Evolutionary conservation across 2,797 vertebrate species (phyloP), one percentile per base, ranked within the genome.

Genomic region (Platyrinchus mystaceus): DNA sequence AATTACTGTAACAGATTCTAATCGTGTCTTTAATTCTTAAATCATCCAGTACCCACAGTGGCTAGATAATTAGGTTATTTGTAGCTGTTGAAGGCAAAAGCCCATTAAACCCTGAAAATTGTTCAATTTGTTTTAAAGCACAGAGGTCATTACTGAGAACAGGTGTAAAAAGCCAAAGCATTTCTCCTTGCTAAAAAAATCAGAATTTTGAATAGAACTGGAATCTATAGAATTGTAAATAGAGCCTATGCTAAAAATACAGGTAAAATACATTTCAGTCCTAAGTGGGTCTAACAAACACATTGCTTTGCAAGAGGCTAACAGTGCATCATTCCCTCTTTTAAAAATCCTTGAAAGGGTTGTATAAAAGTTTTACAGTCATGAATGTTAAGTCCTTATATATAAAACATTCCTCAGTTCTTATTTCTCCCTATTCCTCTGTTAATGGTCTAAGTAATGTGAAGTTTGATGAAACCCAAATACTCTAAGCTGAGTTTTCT

Each of bases 1-100:
- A 95, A 96, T 94, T 96, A 93, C 89, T 91, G 83, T 91, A 96
- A 96, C 95, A 79, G 85, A 96, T 96, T 96, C 93, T 96, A 94
- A 96, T 90, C 2, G 0, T 91, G 82, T 88, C 89, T 94, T 96
- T 94, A 93, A 96, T 95, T 96, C 94, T 96, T 94, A 94, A 96
- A 94, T 96, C 92, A 94, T 79, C 80, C 89, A 79, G 77, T 81
- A 84, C 22, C 58, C 59, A 50, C 63, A 86, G 58, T 82, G 92
- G 83, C 70, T 84, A 53, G 47, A 82, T 93, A 96, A 96, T 96
- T 93, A 94, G 87, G 88, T 97, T 97, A 96, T 96, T 86, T 94
- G 91, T 84, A 92, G 91, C 92, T 81, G 63, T 93, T 90, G 92
- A 95, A 96, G 49, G 92, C 80, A 90, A 93, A 96, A 95, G 62